Conservation (phyloP, 2,113 vertebrate genomes). For the Mugil cephalus region DNA sequence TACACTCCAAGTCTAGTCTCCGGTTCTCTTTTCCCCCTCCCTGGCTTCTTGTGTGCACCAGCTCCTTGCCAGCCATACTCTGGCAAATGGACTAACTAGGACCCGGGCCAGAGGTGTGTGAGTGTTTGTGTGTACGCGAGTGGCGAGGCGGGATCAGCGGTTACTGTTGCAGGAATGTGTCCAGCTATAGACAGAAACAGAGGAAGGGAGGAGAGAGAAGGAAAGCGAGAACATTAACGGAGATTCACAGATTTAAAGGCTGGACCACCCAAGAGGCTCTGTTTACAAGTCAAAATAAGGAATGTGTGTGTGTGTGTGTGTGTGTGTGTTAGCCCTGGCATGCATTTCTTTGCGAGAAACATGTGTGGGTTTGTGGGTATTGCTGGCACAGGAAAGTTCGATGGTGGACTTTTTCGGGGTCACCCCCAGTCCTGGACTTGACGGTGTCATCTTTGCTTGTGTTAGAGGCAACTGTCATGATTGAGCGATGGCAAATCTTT, state of each 20-base stretch:
- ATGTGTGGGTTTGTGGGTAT: constrained; percentile 54
- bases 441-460: constrained; percentile 28
- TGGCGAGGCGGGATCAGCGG: constrained; percentile 36
- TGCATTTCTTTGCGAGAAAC: constrained; percentile 44
- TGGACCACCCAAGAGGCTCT: constrained; percentile 69
- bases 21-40: constrained; percentile 33
- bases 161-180: constrained; percentile 50
- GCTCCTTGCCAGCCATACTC: constrained; percentile 62
- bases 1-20: constrained; percentile 24
- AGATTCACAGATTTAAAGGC: constrained; percentile 54
- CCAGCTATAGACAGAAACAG: constrained; percentile 18
- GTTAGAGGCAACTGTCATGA: constrained; percentile 44
- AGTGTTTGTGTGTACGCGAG: constrained; percentile 24
- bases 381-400: constrained; percentile 66
- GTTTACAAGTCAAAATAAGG: constrained; percentile 57
- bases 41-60: constrained; percentile 52
- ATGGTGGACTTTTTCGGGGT: constrained; percentile 64
- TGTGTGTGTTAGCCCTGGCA: constrained; percentile 24
- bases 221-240: constrained; percentile 42
- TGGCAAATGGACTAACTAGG: constrained; percentile 50
- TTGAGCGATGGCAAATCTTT: constrained; percentile 69
- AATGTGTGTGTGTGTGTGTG: constrained; percentile 8
- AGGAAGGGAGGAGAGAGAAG: neutral
- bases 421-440: constrained; percentile 42
- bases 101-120: constrained; percentile 47